These are phyloP conservation scores for Sebastes iracundus DNA, from an alignment of 2,797 vertebrate genomes.

Conservation along the genomic window DNA sequence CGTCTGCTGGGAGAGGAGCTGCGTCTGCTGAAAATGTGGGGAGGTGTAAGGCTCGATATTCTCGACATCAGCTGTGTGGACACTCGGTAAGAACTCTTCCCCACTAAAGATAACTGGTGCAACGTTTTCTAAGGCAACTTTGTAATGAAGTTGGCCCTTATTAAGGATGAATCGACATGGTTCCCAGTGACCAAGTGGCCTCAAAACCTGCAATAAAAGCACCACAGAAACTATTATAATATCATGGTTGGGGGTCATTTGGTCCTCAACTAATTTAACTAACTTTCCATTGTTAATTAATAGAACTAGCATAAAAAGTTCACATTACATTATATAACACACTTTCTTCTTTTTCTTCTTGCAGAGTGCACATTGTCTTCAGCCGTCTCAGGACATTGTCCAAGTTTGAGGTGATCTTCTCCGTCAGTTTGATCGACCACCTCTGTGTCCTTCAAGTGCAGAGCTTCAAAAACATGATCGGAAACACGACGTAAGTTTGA, in stretches of 20 bases:
- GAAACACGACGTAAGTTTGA: conserved; percentile 75
- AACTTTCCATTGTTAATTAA: too few species aligned
- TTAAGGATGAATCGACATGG: background rate
- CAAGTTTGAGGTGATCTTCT: conserved; percentile 82
- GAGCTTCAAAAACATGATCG: conserved; percentile 74
- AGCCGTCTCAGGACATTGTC: conserved; percentile 72
- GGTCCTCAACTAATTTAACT: too few species aligned
- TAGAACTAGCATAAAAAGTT: too few species aligned
- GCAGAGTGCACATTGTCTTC: conserved; percentile 79
- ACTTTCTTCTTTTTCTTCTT: conserved; percentile 5
- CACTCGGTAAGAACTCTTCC: conserved; percentile 64
- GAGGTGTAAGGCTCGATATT: conserved; percentile 73
- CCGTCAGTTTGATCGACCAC: conserved; percentile 50
- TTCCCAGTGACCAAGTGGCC: background rate
- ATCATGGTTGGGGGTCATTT: too few species aligned
- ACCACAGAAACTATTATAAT: background rate
- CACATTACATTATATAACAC: background rate
- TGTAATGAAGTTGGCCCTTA: background rate
- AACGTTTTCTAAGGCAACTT: background rate
- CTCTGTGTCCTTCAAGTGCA: conserved; percentile 63
- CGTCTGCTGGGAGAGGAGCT: conserved; percentile 84
- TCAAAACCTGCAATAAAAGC: background rate
- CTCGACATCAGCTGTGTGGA: conserved; percentile 74
- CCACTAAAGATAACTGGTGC: background rate
- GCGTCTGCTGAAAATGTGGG: conserved; percentile 77